phyloP scores from a whole-genome alignment of 2,888 invertebrate genomes.

The Colletes collaris region DNA sequence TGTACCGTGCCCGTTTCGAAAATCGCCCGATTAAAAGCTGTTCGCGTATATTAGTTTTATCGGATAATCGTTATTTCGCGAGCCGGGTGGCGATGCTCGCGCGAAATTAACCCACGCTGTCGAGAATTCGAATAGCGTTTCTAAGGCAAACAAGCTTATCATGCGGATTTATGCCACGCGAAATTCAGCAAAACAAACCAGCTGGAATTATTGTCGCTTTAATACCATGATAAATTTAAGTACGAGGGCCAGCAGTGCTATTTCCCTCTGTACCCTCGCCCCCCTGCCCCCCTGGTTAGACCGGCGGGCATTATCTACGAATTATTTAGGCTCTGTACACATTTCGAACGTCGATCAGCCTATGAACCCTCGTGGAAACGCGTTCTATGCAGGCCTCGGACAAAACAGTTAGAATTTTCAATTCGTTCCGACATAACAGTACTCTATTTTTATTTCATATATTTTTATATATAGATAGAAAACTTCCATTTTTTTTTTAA shows the following conservation, averaged over 20 bases:
- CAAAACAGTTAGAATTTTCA: too few species aligned
- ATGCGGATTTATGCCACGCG: constrained; percentile 33
- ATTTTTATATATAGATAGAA: too few species aligned
- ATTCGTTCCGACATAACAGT: too few species aligned
- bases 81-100: neutral
- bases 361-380: constrained; percentile 3
- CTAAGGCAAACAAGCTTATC: constrained; percentile 52
- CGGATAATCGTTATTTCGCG: neutral
- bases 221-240: constrained; percentile 44
- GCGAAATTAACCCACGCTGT: constrained; percentile 21
- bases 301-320: constrained; percentile 27
- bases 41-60: too few species aligned
- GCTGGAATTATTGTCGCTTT: constrained; percentile 30
- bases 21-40: neutral
- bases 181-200: constrained; percentile 42
- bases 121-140: constrained; percentile 23
- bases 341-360: constrained; percentile 22
- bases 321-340: constrained; percentile 35
- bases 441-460: too few species aligned
- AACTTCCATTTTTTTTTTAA: too few species aligned
- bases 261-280: constrained; percentile 9
- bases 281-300: constrained; percentile 14
- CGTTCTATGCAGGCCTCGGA: too few species aligned
- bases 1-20: constrained; percentile 4
- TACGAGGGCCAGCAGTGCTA: neutral